Percentiles rank a stretch among this genome's conserved stretches.
Conservation (phyloP, 2,113 vertebrate species). For the Crocuta crocuta region DNA sequence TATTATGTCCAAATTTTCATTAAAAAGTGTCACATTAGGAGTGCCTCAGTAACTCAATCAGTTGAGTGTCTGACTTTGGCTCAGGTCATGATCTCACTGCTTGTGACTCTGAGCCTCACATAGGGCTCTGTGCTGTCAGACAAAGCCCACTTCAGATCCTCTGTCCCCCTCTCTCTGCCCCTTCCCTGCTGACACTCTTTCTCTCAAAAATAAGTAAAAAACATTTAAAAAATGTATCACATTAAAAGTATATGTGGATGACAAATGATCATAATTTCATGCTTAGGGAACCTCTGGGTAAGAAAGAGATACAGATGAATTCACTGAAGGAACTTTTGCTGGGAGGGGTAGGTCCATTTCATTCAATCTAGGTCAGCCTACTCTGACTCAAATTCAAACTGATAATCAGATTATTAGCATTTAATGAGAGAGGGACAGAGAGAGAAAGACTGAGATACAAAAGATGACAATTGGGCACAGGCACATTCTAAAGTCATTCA, state of each 20-base stretch:
- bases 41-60: too few relatives aligned
- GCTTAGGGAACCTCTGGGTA: not conserved
- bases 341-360: not conserved
- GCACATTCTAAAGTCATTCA: not conserved
- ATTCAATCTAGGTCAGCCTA: not conserved
- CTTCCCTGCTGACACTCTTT: too few relatives aligned
- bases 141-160: too few relatives aligned
- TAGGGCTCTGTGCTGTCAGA: too few relatives aligned
- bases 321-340: not conserved
- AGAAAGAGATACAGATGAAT: not conserved
- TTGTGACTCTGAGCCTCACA: too few relatives aligned
- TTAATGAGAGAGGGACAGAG: not conserved
- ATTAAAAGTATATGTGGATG: not conserved
- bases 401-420: not conserved
- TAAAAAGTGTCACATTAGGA: not conserved
- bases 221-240: not conserved
- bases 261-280: not conserved
- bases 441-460: not conserved
- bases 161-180: too few relatives aligned
- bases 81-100: too few relatives aligned
- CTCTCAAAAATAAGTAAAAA: too few relatives aligned
- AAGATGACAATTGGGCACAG: not conserved
- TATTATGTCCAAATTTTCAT: not conserved
- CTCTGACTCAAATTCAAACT: not conserved
- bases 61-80: too few relatives aligned